A percentile compares a stretch with the other conserved stretches of the same genome.
Evolutionary conservation across 2,797 vertebrate genomes (phyloP).

Genomic region (Podarcis siculus): DNA sequence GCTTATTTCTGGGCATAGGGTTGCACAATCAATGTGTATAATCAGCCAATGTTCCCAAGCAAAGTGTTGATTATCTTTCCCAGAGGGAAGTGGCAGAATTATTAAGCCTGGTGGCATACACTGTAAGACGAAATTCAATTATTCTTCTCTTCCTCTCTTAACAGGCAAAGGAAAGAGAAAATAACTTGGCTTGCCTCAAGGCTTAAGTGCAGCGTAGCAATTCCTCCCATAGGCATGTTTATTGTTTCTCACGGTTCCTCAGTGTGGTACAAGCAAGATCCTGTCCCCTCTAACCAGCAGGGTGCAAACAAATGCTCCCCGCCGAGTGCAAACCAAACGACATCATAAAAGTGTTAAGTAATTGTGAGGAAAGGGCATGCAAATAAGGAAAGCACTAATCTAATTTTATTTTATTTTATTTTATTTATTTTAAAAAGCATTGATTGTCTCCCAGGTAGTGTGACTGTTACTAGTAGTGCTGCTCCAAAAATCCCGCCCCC

Average conservation of each 20-base stretch:
- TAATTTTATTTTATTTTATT: too few relatives aligned
- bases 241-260: background rate
- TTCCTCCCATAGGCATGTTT: background rate
- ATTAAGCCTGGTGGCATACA: background rate
- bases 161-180: background rate
- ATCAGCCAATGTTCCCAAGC: background rate
- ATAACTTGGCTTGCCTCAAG: background rate
- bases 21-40: background rate
- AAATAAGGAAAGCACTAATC: background rate
- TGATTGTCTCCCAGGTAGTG: too few relatives aligned
- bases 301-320: background rate
- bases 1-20: background rate
- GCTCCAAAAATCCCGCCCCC: too few relatives aligned
- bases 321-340: background rate
- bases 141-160: background rate
- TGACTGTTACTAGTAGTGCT: background rate
- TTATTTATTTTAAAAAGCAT: background rate
- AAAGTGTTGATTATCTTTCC: background rate
- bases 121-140: background rate
- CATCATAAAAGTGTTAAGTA: background rate
- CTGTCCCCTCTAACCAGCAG: background rate
- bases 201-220: background rate
- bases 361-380: background rate
- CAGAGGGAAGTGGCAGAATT: background rate
- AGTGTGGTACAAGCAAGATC: background rate